Base-by-base conservation (phyloP, 2,888 invertebrate genomes). In the Laothoe populi region DNA sequence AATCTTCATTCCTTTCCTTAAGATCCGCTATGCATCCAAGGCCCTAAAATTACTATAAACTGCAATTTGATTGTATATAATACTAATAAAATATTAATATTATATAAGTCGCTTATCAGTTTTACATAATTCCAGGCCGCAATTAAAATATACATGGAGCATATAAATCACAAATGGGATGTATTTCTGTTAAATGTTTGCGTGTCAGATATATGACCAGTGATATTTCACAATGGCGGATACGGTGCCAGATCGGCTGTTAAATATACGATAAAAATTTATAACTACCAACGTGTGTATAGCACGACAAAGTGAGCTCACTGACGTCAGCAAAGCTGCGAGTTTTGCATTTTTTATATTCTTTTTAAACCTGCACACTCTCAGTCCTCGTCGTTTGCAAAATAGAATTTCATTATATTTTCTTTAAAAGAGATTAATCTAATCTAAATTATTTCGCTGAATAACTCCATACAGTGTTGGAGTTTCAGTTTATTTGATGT, bases 161-260 rank as follows among this genome's bases (percentile, higher is more conserved):
- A 59, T 63, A 69, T 70, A 68, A 71, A 70, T 71, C 64, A 65
- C 66, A 63, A 62, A 67, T 42, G 64, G 67, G 66, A 66, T 62
- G 48, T 61, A 63, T 66, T 64, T 63, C 53, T 31, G 35, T 35
- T 35, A 53, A 70, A 69, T 64, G 62, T 66, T 66, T 61, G 63
- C 35, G 60, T 63, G 62, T 62, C 66, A 63, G 63, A 70, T 35
- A 53, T 53, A 53, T 35, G 10, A 19, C 31, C 16, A 8, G 11
- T 23, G 4, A 16, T 53, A 19, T 53, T 53, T 53, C 53, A 53
- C 35, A 35, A 53, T 31, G 19, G 31, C 35, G 11, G 35, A 31
- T 31, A 24, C 13, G 23, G 21, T 31, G 53, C 53, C 53, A 35
- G 31, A 53, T 53, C 35, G 53, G 35, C 31, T 53, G 53, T 53